Evolutionary conservation across 2,888 invertebrate genomes (phyloP).

Genomic region (Automeris io): DNA sequence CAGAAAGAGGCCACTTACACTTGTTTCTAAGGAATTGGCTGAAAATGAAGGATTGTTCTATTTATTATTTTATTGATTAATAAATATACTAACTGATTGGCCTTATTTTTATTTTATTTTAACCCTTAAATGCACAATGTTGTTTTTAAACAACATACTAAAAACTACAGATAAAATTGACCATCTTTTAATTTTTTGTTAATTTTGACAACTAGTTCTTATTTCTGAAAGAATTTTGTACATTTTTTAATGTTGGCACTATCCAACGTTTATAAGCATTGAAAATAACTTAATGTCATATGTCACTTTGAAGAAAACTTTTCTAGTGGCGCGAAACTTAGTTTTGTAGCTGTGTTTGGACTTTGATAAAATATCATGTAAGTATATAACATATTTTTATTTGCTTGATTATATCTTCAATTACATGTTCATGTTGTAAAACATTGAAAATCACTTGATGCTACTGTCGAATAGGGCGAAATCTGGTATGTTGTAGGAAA

Average conservation of each 20-base stretch:
- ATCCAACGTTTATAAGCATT: conserved; percentile 23
- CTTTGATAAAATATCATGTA: conserved; percentile 22
- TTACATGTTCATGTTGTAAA: conserved; percentile 24
- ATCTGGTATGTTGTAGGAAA: conserved; percentile 26
- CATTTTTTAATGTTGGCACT: conserved; percentile 23
- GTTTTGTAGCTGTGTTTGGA: conserved; percentile 21
- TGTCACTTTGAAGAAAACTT: conserved; percentile 23
- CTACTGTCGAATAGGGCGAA: conserved; percentile 21
- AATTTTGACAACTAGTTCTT: conserved; percentile 18
- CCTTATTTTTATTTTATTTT: conserved; percentile 14
- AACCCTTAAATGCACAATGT: too few species aligned
- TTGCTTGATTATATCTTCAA: conserved; percentile 26
- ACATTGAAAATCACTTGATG: conserved; percentile 24
- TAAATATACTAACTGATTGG: too few species aligned
- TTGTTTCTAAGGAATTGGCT: too few species aligned
- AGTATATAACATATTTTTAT: conserved; percentile 23
- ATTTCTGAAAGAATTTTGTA: conserved; percentile 20
- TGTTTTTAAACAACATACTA: too few species aligned
- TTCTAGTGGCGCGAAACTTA: conserved; percentile 24
- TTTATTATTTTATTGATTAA: too few species aligned
- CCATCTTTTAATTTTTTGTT: too few species aligned
- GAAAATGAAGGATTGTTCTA: too few species aligned
- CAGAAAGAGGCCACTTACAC: too few species aligned
- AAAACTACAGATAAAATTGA: too few species aligned
- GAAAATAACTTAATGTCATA: conserved; percentile 20